Conservation (phyloP, 2,797 vertebrate species). For the Falco rusticolus region DNA sequence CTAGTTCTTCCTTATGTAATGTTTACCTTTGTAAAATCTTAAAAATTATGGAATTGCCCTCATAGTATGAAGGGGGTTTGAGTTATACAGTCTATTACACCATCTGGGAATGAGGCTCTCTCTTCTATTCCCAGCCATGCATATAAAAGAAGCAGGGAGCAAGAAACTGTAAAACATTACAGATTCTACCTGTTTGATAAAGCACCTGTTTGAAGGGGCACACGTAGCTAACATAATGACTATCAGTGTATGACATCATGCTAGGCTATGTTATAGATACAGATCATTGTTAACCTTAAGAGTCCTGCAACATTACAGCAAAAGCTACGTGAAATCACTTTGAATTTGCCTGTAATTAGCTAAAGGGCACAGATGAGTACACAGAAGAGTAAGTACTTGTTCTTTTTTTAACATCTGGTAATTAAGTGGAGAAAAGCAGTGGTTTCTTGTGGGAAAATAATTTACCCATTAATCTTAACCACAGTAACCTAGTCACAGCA, state of each 20-base stretch:
- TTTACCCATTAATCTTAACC: conserved; percentile 40
- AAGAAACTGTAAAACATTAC: background rate
- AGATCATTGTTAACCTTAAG: background rate
- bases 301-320: background rate
- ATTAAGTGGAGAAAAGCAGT: conserved; percentile 34
- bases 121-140: background rate
- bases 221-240: background rate
- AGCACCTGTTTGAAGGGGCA: background rate
- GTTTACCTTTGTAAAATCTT: background rate
- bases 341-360: conserved; percentile 4
- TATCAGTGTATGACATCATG: background rate
- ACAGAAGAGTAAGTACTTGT: background rate
- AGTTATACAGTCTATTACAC: background rate
- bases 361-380: conserved; percentile 23
- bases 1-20: background rate
- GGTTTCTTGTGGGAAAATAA: conserved; percentile 49
- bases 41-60: background rate
- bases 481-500: conserved; percentile 14
- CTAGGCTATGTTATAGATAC: background rate
- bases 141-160: background rate
- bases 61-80: background rate
- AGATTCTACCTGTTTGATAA: background rate
- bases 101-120: background rate
- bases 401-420: conserved; percentile 29
- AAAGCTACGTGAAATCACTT: background rate